Evolutionary conservation across 2,888 invertebrate species (phyloP).

Genomic region (Dorcus hopei): DNA sequence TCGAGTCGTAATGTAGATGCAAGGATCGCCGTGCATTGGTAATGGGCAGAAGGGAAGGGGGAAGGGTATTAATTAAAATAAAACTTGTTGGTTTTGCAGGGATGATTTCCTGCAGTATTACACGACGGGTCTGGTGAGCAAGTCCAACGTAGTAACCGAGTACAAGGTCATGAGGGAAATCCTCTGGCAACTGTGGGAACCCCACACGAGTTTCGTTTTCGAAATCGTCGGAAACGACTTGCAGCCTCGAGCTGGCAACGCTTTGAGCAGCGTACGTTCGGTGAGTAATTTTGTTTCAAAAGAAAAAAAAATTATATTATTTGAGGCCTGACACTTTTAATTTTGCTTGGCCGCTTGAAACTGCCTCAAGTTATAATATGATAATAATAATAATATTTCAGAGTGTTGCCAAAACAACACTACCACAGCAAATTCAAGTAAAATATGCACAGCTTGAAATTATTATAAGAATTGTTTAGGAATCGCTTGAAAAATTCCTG

Average conservation of each 20-base stretch:
- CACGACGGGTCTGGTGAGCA: slow-evolving; percentile 33
- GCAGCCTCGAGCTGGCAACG: slow-evolving; percentile 35
- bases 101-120: slow-evolving; percentile 36
- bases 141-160: slow-evolving; percentile 39
- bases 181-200: slow-evolving; percentile 42
- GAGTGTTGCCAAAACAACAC: no score
- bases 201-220: slow-evolving; percentile 38
- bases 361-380: no score
- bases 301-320: neutral
- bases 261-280: slow-evolving; percentile 39
- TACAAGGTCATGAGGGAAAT: slow-evolving; percentile 46
- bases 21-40: slow-evolving; percentile 42
- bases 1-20: slow-evolving; percentile 37
- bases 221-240: slow-evolving; percentile 35
- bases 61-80: neutral
- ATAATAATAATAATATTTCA: no score
- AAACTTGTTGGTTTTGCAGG: slow-evolving; percentile 25
- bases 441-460: no score
- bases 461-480: slow-evolving; percentile 15
- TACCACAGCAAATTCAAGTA: no score
- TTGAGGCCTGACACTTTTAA: no score
- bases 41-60: slow-evolving; percentile 7
- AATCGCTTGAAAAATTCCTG: slow-evolving; percentile 31
- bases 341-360: no score
- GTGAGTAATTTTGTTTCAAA: slow-evolving; percentile 3